Conservation (phyloP, 2,888 invertebrate genomes). For the Palloptera scutellata region DNA sequence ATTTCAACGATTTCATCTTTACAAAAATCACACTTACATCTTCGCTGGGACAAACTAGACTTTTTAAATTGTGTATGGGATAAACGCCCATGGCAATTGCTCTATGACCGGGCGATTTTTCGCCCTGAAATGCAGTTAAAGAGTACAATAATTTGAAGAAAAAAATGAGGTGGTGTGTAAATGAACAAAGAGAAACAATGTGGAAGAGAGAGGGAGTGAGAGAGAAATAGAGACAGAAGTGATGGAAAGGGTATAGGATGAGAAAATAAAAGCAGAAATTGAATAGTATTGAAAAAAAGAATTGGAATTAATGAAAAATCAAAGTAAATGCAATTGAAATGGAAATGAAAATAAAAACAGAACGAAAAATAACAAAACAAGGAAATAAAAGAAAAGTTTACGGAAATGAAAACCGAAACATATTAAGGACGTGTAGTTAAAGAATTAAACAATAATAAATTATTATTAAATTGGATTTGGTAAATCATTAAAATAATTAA, state of each 20-base stretch:
- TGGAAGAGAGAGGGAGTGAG: neutral
- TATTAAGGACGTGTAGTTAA: no score
- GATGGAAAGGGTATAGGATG: no score
- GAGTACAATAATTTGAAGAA: no score
- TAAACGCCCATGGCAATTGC: slow-evolving; percentile 89
- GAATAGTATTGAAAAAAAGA: slow-evolving; percentile 26
- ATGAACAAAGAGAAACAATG: neutral
- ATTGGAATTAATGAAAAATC: slow-evolving; percentile 26
- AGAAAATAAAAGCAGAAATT: neutral
- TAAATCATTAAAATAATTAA: no score
- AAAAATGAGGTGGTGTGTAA: neutral
- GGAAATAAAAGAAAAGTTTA: slow-evolving; percentile 16
- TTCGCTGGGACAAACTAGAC: slow-evolving; percentile 84
- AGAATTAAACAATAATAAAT: no score
- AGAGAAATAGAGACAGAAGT: neutral
- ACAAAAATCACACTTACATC: slow-evolving; percentile 77
- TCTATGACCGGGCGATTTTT: slow-evolving; percentile 91
- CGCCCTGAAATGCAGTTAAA: slow-evolving; percentile 70
- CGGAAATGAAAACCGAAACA: no score
- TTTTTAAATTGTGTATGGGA: slow-evolving; percentile 88
- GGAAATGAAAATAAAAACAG: slow-evolving; percentile 18
- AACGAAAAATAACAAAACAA: slow-evolving; percentile 15
- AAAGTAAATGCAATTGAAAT: slow-evolving; percentile 16
- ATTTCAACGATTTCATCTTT: slow-evolving; percentile 7
- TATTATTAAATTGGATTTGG: neutral